Evolutionary conservation across 1,140 invertebrate species (phyloP), one percentile per base, ranked within the genome.

Genomic region (Eupristina koningsbergeri): DNA sequence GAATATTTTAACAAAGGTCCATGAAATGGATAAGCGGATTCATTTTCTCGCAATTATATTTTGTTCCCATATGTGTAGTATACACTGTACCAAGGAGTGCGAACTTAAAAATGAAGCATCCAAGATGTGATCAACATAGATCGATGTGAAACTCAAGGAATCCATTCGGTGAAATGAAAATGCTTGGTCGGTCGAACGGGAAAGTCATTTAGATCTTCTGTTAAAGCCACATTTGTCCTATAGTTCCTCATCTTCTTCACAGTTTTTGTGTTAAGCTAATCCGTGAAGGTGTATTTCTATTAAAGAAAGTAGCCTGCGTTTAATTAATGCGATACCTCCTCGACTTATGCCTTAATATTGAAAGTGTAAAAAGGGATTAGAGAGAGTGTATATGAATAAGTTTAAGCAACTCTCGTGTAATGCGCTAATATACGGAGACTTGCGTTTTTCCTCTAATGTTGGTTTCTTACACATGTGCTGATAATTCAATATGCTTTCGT

Each of bases 141-240:
- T 22, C 26, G 53, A 19, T 26, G 3, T 26, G 53, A 6, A 22
- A 58, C 50, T 31, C 69, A 81, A 74, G 74, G 47, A 26, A 76
- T 34, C 69, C 78, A 31, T 36, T 53, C 58, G 39, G 50, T 34
- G 50, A 81, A 77, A 85, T 85, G 80, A 85, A 64, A 85, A 81
- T 85, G 75, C 79, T 47, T 47, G 64, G 31, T 58, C n/a, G n/a
- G n/a, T n/a, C 29, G 31, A 71, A 77, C 73, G 74, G 64, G 84
- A 81, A 78, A 79, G 79, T 84, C 75, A 75, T 79, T 80, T 74
- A 22, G 29, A 17, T 11, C 29, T 64, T 6, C 3, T 31, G 29
- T 31, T 11, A 7, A 13, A 58, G 53, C 22, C 3, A 13, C 22
- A 58, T 19, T 22, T 58, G 53, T 22, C 5, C 13, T 26, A 22